Base-by-base conservation (phyloP, 1,140 invertebrate genomes). In the Carposina sasakii region DNA sequence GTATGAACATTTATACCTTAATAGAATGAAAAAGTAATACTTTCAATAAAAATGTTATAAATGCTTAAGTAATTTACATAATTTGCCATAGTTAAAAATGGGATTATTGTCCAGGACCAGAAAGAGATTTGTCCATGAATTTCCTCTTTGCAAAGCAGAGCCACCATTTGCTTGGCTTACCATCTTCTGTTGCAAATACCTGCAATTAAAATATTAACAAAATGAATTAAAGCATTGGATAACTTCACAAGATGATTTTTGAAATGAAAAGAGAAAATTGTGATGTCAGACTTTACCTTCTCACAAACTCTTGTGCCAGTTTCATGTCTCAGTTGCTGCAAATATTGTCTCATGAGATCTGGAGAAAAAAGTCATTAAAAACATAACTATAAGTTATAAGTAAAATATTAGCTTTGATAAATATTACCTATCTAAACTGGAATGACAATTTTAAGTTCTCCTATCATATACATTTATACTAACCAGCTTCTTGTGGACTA, bases 131-230 rank as follows among this genome's bases (percentile, higher is more conserved):
- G 71, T 99, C 98, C 98, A 99, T 99, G 74, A 99, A 99, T 88
- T 98, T 98, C 89, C 97, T 98, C 75, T 98, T 98, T 12, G 96
- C 93, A 87, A 99, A 99, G 74, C 98, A 99, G 21, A 99, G 86
- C 98, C 98, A 99, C 98, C 98, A 99, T 87, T 99, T 99, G 69
- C 95, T 97, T 10, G 98, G 96, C 71, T 97, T 97, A 1, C 96
- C 96, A 84, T 96, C 94, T 53, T 95, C 92, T 16, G 91, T 90
- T 33, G 90, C 91, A 81, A 97, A 98, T 0, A 98, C 96, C 85
- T 86, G 48, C 20, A 45, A 15, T 34, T 22, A 42, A 13, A 22
- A n/a, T 44, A 23, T 41, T 30, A 16, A 43, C 24, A 41, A 47
- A 48, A 20, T 21, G 39, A 26, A 28, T 39, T 24, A 26, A 26